Base-by-base conservation (phyloP, 2,888 invertebrate genomes). In the Bedellia somnulentella region DNA sequence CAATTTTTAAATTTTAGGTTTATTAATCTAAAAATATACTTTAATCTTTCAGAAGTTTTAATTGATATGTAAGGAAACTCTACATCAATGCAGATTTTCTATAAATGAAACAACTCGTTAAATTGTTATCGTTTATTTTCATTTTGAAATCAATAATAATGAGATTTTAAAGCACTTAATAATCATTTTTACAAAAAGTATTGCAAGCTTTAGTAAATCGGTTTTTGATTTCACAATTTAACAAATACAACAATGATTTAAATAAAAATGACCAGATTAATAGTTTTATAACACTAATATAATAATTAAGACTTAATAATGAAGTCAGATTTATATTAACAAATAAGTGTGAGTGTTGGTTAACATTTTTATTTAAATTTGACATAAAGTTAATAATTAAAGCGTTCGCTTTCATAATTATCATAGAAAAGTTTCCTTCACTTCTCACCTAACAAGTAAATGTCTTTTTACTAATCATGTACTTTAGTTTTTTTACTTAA, bases 201-300 rank as follows among this genome's bases (percentile, higher is more conserved):
- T 60, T 61, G 55, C 52, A 71, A 71, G 67, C 66, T 56, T 52
- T 67, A 18, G 18, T 61, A 60, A 66, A 54, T 68, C 59, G 49
- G 60, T 61, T 57, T 59, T 63, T 44, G 23, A 29, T 30, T 33
- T 27, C 18, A 31, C 17, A 24, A 15, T 60, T 55, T 43, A 70
- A 67, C 67, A 70, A 70, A 62, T 68, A 70, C 61, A 75, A 71
- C 66, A 71, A 68, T 67, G 68, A 63, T 73, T 70, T 73, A 70
- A 71, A 73, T 68, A 62, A 71, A 67, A 73, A 73, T 75, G 73
- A 75, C 75, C 75, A 75, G 75, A 75, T 75, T 75, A 75, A 70
- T 73, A 66, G 59, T 61, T 70, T 64, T 59, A 64, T 52, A 59
- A 56, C 52, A 63, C 64, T 71, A 62, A 67, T 63, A 63, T n/a